Conservation (phyloP, 2,113 vertebrate genomes). For the Poeciliopsis turrubarensis region DNA sequence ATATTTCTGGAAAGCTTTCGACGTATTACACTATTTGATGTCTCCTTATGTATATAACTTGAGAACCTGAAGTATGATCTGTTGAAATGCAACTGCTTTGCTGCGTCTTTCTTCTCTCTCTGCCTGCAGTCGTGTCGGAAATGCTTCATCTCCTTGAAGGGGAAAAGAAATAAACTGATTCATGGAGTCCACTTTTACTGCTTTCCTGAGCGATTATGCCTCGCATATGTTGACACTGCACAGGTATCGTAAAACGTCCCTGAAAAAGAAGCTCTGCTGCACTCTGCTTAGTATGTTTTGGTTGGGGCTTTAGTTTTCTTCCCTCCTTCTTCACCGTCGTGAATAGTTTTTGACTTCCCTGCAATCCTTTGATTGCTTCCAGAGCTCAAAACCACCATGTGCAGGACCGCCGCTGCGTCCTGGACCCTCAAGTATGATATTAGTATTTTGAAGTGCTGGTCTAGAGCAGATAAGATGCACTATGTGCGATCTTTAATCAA, state of each 20-base stretch:
- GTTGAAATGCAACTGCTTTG: slow-evolving; percentile 14
- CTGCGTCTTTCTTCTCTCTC: slow-evolving; percentile 21
- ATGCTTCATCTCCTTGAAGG: slow-evolving; percentile 46
- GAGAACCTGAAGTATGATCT: slow-evolving; percentile 19
- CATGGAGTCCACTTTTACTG: slow-evolving; percentile 50
- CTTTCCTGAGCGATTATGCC: slow-evolving; percentile 43
- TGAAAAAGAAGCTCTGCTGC: slow-evolving; percentile 23
- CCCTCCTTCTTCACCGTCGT: slow-evolving; percentile 26
- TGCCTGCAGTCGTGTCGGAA: slow-evolving; percentile 46
- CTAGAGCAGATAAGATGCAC: slow-evolving; percentile 62
- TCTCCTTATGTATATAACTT: slow-evolving; percentile 13
- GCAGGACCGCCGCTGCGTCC: slow-evolving; percentile 24
- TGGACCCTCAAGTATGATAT: slow-evolving; percentile 61
- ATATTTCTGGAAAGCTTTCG: too few species aligned
- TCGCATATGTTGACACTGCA: slow-evolving; percentile 28
- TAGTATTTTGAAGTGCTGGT: slow-evolving; percentile 62
- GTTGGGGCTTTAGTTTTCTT: slow-evolving; percentile 18
- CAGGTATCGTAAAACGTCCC: slow-evolving; percentile 38
- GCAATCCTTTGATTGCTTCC: slow-evolving; percentile 54
- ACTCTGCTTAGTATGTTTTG: slow-evolving; percentile 18
- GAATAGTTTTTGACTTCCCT: slow-evolving; percentile 59
- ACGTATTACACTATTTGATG: slow-evolving; percentile 23
- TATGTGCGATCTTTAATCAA: slow-evolving; percentile 56
- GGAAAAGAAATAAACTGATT: slow-evolving; percentile 28
- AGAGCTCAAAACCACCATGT: slow-evolving; percentile 45